Base-by-base conservation (phyloP, 2,113 vertebrate genomes). In the Hippoglossus stenolepis region DNA sequence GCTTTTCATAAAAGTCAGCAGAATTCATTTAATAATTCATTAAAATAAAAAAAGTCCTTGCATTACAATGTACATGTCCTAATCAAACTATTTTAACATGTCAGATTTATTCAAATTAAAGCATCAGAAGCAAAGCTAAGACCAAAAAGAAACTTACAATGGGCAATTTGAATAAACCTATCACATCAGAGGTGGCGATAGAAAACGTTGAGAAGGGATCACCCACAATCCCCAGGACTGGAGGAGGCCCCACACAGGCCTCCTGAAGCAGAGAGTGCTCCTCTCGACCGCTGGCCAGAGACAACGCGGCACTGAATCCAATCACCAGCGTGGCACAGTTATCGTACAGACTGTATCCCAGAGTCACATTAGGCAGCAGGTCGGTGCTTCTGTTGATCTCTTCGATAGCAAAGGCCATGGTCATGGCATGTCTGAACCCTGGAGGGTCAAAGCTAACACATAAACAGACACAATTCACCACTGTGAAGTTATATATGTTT, bases 301-400 rank as follows among this genome's bases (percentile, higher is more conserved):
- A 88, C 45, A 87, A 71, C 0, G 91, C 92, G 35, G 90, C 91
- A 47, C 87, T 80, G n/a, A 93, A 90, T 26, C 82, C 89, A 21
- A 92, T 80, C 12, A 66, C 85, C 23, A 93, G 71, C 17, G 63
- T 67, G 43, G 69, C 14, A 5, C 93, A 94, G 69, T 88, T 91
- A 62, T 94, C 92, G 73, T 90, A 92, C 11, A 93, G 65, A 53
- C 73, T 83, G 69, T 92, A 94, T 31, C 93, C 92, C 20, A 93
- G 78, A 9, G 84, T 93, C 65, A 92, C 63, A 59, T 91, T 88
- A 2, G 81, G 87, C 5, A 88, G 75, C 15, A 88, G 43, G 13
- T 70, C 28, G 4, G 56, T 12, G 68, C 81, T 84, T 31, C 47
- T 83, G 75, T 88, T 88, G 21, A 88, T 84, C 54, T 88, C 84